phyloP scores from a whole-genome alignment of 2,113 vertebrate genomes.

The Prietella phreatophila region DNA sequence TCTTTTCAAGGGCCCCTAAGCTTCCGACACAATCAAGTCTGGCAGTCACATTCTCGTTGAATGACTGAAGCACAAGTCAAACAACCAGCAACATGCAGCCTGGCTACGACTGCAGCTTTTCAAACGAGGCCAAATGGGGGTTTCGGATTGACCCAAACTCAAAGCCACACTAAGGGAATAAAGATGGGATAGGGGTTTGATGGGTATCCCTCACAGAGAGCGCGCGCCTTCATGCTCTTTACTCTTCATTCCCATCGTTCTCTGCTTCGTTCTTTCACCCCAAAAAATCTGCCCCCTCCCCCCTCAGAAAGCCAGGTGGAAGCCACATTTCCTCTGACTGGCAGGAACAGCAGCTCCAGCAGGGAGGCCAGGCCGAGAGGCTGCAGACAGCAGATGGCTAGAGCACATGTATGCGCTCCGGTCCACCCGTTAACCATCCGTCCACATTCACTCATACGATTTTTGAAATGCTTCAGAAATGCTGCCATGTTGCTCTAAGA shows the following conservation, averaged over 20 bases:
- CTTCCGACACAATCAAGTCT: slow-evolving; percentile 11
- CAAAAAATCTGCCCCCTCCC: slow-evolving; percentile 16
- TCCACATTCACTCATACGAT: neutral
- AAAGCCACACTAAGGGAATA: neutral
- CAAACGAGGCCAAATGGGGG: neutral
- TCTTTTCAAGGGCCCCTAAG: slow-evolving; percentile 17
- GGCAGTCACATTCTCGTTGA: slow-evolving; percentile 1
- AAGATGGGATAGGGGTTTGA: neutral
- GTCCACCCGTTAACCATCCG: slow-evolving; percentile 18
- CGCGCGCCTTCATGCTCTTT: slow-evolving; percentile 20
- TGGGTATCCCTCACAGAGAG: neutral
- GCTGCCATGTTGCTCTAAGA: neutral
- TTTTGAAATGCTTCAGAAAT: neutral
- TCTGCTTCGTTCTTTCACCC: slow-evolving; percentile 16
- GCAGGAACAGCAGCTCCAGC: slow-evolving; percentile 53
- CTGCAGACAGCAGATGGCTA: slow-evolving; percentile 54
- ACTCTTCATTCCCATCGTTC: neutral
- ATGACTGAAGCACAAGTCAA: slow-evolving; percentile 18
- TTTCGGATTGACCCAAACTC: neutral
- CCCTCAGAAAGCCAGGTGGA: slow-evolving; percentile 37
- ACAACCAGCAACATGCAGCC: neutral
- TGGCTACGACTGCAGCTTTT: slow-evolving; percentile 6
- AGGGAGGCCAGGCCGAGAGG: slow-evolving; percentile 42
- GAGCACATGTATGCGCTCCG: slow-evolving; percentile 38
- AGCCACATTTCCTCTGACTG: slow-evolving; percentile 55